These are phyloP conservation scores for Oscheius sp. DNA, from an alignment of 2,888 invertebrate genomes.

Conservation along the genomic window DNA sequence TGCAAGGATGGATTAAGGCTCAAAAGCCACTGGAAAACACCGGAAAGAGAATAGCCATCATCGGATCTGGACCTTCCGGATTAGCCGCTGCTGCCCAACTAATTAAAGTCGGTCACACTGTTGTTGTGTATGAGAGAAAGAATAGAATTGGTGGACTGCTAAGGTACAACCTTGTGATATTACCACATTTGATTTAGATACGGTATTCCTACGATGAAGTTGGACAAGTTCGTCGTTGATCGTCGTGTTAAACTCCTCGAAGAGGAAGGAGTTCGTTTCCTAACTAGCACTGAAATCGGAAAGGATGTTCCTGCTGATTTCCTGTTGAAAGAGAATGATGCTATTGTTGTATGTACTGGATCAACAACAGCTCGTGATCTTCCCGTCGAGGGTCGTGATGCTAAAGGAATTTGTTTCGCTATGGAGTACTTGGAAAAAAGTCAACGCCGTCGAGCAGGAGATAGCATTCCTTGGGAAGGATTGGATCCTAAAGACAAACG, in stretches of 20 bases:
- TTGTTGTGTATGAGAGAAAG: slow-evolving; percentile 95
- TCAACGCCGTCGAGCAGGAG: slow-evolving; percentile 85
- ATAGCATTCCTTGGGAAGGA: slow-evolving; percentile 71
- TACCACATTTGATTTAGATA: slow-evolving; percentile 74
- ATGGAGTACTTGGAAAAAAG: slow-evolving; percentile 96
- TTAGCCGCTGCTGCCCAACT: slow-evolving; percentile 94
- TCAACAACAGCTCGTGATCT: slow-evolving; percentile 94
- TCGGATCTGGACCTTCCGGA: slow-evolving; percentile 85
- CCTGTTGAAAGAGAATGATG: slow-evolving; percentile 79
- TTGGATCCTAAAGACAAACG: slow-evolving; percentile 90
- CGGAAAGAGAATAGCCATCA: slow-evolving; percentile 85
- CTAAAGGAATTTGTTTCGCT: slow-evolving; percentile 92
- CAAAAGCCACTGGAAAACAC: slow-evolving; percentile 81
- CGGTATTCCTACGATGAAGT: slow-evolving; percentile 98
- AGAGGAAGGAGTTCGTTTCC: slow-evolving; percentile 89
- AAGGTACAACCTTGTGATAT: slow-evolving; percentile 73
- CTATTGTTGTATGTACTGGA: slow-evolving; percentile 88
- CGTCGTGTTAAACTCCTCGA: slow-evolving; percentile 85
- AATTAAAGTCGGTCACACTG: slow-evolving; percentile 93
- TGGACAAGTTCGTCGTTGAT: slow-evolving; percentile 85
- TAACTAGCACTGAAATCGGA: slow-evolving; percentile 88
- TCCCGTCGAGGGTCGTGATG: slow-evolving; percentile 78
- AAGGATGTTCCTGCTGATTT: slow-evolving; percentile 83
- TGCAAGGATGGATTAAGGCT: slow-evolving; percentile 84
- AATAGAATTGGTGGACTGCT: slow-evolving; percentile 92